Evolutionary conservation across 2,113 vertebrate species (phyloP), one percentile per base, ranked within the genome.

Genomic region (Neotoma lepida): DNA sequence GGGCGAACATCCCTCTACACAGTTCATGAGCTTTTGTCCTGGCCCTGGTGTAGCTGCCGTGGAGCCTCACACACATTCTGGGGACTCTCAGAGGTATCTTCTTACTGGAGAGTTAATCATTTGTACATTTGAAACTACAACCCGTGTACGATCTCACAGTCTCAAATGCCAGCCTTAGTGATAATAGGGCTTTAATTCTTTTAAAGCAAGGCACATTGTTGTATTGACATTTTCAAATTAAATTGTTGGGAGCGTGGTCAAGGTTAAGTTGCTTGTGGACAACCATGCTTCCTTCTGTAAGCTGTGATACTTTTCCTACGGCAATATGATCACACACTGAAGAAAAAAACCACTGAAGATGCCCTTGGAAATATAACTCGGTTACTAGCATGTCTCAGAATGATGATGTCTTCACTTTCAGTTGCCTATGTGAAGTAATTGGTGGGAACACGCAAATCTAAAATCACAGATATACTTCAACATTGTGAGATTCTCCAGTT

Each of bases 381-480:
- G 28, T 61, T 44, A 41, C 68, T 68, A 56, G 46, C 61, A 20
- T 70, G 39, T 49, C 28, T 88, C 66, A 14, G 61, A 78, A 41
- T 39, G 10, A 90, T 78, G 54, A 58, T 18, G 10, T 78, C 71
- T 54, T 88, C 5, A 33, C 82, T 89, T 85, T 76, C 56, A 22
- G 14, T 46, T 35, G 76, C 49, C 35, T 61, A 1, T 41, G 33
- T 35, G 15, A 89, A 8, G 22, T 77, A 64, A 68, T 51, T 56
- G 0, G 46, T 44, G 56, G 39, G 63, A 68, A 77, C 71, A 87
- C 28, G n/a, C 8, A 56, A 68, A 90, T 86, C 94, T 91, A 64
- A 80, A 94, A 84, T 93, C 87, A 90, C 30, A 41, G 71, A 80
- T 91, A 73, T 66, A 64, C 54, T 91, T 91, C 30, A 26, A 39